Evolutionary conservation across 2,888 invertebrate genomes (phyloP).

Genomic region (Caenorhabditis sp.): DNA sequence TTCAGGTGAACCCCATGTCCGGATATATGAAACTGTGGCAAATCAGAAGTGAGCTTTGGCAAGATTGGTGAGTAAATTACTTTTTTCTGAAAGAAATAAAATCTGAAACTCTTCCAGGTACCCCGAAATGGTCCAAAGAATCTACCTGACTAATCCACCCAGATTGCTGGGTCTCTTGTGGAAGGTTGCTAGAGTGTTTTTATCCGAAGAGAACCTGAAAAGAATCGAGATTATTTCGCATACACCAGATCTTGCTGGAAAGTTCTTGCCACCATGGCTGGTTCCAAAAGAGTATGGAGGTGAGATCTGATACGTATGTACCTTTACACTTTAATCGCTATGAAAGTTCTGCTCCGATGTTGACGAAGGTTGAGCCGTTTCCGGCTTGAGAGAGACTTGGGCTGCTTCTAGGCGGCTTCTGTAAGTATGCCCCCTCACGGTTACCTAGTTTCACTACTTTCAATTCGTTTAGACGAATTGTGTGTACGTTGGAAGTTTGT

Average conservation of each 20-base stretch:
- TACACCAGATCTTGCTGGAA: slow-evolving; percentile 61
- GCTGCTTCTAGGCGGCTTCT: too few relatives aligned
- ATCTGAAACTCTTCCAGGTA: slow-evolving; percentile 46
- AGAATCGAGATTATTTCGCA: slow-evolving; percentile 70
- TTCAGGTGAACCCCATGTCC: slow-evolving; percentile 74
- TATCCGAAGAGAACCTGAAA: slow-evolving; percentile 72
- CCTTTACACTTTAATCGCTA: too few relatives aligned
- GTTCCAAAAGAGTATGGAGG: slow-evolving; percentile 76
- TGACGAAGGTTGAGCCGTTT: too few relatives aligned
- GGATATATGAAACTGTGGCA: slow-evolving; percentile 78
- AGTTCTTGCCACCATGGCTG: slow-evolving; percentile 70
- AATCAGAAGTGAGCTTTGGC: slow-evolving; percentile 75
- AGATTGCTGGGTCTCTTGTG: slow-evolving; percentile 69
- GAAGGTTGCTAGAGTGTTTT: slow-evolving; percentile 73
- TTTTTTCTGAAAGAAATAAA: background rate
- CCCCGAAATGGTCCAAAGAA: slow-evolving; percentile 75
- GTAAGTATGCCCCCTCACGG: too few relatives aligned
- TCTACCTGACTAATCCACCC: slow-evolving; percentile 74
- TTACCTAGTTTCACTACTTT: too few relatives aligned
- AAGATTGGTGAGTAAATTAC: slow-evolving; percentile 69
- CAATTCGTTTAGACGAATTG: too few relatives aligned
- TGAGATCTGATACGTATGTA: too few relatives aligned
- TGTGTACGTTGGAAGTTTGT: too few relatives aligned
- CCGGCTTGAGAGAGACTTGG: too few relatives aligned
- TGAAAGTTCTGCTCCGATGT: too few relatives aligned